Evolutionary conservation across 2,888 invertebrate species (phyloP).

Genomic region (Cephalotes varians): DNA sequence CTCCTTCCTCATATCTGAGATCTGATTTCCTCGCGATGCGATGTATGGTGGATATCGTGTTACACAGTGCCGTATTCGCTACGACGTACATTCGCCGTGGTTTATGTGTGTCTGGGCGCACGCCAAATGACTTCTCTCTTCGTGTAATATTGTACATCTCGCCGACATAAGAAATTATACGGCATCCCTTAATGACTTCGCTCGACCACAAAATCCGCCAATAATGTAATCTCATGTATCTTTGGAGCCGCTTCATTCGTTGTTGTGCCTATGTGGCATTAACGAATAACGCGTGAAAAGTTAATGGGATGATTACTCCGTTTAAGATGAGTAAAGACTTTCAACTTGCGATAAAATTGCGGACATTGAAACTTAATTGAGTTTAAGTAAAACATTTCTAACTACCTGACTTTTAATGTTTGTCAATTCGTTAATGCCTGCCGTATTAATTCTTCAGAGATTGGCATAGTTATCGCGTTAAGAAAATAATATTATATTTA

Average conservation of each 20-base stretch:
- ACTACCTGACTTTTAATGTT: background rate
- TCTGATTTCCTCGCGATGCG: constrained; percentile 75
- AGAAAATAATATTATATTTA: background rate
- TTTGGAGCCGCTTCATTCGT: background rate
- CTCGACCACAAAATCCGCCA: constrained; percentile 36
- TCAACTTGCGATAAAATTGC: constrained; percentile 10
- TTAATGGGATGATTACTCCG: constrained; percentile 17
- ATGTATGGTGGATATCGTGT: constrained; percentile 70
- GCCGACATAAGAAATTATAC: constrained; percentile 34
- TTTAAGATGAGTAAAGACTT: constrained; percentile 6
- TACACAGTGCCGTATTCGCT: constrained; percentile 69
- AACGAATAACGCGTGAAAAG: constrained; percentile 25
- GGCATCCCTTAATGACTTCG: constrained; percentile 35
- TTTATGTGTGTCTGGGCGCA: constrained; percentile 67
- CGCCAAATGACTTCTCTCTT: constrained; percentile 40
- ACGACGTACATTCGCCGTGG: constrained; percentile 66
- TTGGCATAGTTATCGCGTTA: background rate
- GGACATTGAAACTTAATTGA: background rate
- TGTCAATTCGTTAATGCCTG: background rate
- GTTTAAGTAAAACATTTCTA: background rate
- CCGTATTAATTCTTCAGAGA: background rate
- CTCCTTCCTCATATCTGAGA: constrained; percentile 72
- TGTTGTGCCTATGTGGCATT: background rate
- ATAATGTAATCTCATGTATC: constrained; percentile 36
- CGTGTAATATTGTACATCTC: constrained; percentile 40